These are phyloP conservation scores for Sarcoramphus papa DNA, from an alignment of 2,797 vertebrate species.

Conservation along the genomic window DNA sequence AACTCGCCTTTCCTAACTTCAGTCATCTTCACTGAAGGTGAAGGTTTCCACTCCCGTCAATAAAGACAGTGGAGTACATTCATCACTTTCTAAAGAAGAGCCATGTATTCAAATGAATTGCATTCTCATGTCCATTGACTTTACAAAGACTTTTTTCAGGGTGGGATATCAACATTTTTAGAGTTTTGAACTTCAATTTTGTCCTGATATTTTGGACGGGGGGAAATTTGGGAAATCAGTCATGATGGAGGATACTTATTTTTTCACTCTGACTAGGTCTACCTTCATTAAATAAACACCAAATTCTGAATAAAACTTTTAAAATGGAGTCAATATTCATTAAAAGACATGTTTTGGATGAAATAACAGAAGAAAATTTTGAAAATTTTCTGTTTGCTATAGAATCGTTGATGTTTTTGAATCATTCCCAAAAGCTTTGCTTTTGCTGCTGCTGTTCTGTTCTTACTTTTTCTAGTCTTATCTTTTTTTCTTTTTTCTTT, in stretches of 20 bases:
- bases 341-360: neutral
- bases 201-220: neutral
- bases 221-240: neutral
- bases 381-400: neutral
- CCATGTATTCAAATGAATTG: neutral
- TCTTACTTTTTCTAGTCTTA: neutral
- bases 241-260: neutral
- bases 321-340: neutral
- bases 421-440: neutral
- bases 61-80: neutral
- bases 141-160: neutral
- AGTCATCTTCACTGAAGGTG: neutral
- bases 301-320: neutral
- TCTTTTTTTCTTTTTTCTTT: rapidly evolving
- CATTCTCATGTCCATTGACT: neutral
- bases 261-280: neutral
- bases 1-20: neutral
- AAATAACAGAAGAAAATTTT: neutral
- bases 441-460: neutral
- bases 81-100: neutral
- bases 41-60: neutral
- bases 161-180: neutral
- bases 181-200: neutral
- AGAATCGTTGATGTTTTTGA: neutral
- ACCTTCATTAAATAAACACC: neutral